phyloP scores from a whole-genome alignment of 2,888 invertebrate species.

The Pogonocherus hispidulus region DNA sequence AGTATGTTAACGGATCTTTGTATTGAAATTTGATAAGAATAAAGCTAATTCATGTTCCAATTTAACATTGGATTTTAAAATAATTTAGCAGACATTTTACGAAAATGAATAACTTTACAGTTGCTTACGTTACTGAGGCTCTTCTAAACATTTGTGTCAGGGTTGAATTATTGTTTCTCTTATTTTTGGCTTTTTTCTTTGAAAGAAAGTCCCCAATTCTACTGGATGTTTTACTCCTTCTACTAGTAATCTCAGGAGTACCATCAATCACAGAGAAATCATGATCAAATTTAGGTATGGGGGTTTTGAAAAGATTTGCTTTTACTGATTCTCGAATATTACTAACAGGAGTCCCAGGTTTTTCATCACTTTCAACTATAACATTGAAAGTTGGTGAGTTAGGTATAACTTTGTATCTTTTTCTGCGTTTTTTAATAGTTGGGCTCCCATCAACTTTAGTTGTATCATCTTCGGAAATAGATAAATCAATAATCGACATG shows the following conservation, averaged over 20 bases:
- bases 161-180: slow-evolving; percentile 41
- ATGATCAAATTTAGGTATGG: slow-evolving; percentile 16
- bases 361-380: slow-evolving; percentile 5
- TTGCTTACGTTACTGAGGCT: background rate
- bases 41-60: no score
- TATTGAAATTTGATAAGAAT: no score
- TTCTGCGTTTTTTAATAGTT: slow-evolving; percentile 24
- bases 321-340: slow-evolving; percentile 8
- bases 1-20: no score
- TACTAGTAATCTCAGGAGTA: slow-evolving; percentile 46
- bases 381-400: background rate
- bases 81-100: no score
- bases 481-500: slow-evolving; percentile 33
- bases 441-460: slow-evolving; percentile 11
- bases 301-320: slow-evolving; percentile 36
- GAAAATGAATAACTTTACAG: no score
- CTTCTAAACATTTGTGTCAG: slow-evolving; percentile 51
- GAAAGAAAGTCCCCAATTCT: slow-evolving; percentile 17
- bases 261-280: slow-evolving; percentile 44
- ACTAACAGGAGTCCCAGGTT: slow-evolving; percentile 38
- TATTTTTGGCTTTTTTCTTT: slow-evolving; percentile 36
- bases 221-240: slow-evolving; percentile 23
- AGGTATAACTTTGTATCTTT: slow-evolving; percentile 38
- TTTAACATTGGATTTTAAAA: no score
- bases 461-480: slow-evolving; percentile 37